These are phyloP conservation scores for Champsocephalus gunnari DNA, from an alignment of 2,797 vertebrate species.

Conservation along the genomic window DNA sequence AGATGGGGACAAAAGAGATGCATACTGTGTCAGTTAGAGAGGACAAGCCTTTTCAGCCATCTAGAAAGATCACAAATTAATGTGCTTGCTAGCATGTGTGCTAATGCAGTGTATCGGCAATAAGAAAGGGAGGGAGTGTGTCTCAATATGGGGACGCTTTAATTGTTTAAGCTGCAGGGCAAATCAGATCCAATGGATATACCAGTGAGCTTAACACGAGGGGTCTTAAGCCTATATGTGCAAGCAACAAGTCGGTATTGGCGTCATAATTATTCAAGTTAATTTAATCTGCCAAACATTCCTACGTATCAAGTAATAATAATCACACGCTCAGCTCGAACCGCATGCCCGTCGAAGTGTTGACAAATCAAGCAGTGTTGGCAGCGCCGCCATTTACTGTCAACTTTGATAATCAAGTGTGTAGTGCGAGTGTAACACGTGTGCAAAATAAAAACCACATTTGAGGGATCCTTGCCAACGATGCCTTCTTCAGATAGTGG, in stretches of 20 bases:
- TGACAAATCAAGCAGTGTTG: neutral
- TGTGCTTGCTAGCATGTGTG: neutral
- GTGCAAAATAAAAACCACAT: neutral
- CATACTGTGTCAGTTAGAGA: conserved; percentile 27
- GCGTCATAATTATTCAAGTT: neutral
- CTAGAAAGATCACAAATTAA: conserved; percentile 6
- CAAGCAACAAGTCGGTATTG: neutral
- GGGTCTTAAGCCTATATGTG: neutral
- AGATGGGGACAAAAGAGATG: conserved; percentile 53
- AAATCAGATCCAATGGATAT: conserved; percentile 48
- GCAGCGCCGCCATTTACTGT: neutral
- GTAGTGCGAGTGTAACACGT: neutral
- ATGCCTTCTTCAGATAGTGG: neutral
- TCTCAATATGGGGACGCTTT: conserved; percentile 38
- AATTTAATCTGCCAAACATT: neutral
- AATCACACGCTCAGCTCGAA: neutral
- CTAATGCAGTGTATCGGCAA: neutral
- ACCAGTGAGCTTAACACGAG: conserved; percentile 21
- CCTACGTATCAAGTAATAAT: neutral
- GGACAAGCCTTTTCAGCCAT: neutral
- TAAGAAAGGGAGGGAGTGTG: conserved; percentile 1
- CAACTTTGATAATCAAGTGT: neutral
- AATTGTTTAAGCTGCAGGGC: conserved; percentile 12
- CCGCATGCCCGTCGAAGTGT: neutral
- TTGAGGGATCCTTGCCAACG: neutral